Base-by-base conservation (phyloP, 2,797 vertebrate genomes). In the Microchirus variegatus region DNA sequence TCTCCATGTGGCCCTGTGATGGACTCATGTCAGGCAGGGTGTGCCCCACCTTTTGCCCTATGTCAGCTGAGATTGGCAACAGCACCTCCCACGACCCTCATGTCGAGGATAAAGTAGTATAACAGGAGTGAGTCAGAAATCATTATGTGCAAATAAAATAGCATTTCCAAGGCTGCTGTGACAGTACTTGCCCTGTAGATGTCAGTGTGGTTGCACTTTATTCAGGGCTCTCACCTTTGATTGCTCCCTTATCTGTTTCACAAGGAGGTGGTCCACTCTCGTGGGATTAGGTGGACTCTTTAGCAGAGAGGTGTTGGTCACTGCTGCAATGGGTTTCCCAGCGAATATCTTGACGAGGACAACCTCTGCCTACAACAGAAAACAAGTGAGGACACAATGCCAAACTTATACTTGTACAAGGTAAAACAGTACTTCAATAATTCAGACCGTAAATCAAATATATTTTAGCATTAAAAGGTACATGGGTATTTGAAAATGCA, bases 191-290 rank as follows among this genome's bases (percentile, higher is more conserved):
- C 12, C 63, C 81, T 65, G 46, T 45, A 81, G 78, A 59, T 73
- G 79, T 76, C 69, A 70, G 75, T 45, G 38, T 65, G 13, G 43
- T 59, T 26, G 15, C 26, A 44, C 35, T 45, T 35, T 12, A 57
- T 37, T 53, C 2, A 19, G 3, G 14, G 11, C 1, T 16, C 94
- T 96, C 85, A 99, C 98, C 92, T 90, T 95, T 75, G 92, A 90
- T 90, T 95, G 95, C 84, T 98, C 96, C 60, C 91, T 94, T 53
- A 94, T 91, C 85, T 96, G 95, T 85, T 95, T 95, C 68, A 95
- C 91, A 86, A 98, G 92, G 70, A 98, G 93, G 14, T 93, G 91
- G 87, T 98, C 95, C 22, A 98, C 90, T 92, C 91, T 91, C 43
- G 94, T 94, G 26, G 94, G 91, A 59, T 96, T 95, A 48, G 92